Evolutionary conservation across 1,140 invertebrate genomes (phyloP).

Genomic region (Hylaeus anthracinus): DNA sequence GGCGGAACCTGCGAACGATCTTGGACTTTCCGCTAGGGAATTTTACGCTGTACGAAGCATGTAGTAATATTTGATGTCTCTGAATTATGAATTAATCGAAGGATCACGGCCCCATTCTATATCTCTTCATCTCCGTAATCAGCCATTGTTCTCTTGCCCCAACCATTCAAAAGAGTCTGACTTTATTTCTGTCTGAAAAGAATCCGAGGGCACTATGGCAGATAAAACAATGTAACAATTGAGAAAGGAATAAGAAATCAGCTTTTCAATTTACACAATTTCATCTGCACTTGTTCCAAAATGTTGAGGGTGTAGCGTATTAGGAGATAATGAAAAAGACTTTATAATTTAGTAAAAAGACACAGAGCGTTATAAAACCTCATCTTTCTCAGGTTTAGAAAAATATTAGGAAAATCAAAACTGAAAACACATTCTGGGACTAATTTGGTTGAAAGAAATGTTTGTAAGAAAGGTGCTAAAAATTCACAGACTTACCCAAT

Average conservation of each 20-base stretch:
- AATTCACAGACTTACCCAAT: slow-evolving; percentile 84
- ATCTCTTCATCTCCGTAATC: neutral
- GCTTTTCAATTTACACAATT: too few relatives aligned
- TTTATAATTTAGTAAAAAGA: too few relatives aligned
- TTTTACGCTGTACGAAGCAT: neutral
- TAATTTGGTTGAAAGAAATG: too few relatives aligned
- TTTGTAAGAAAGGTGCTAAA: neutral
- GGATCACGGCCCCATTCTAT: neutral
- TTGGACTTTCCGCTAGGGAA: neutral
- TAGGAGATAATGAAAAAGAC: too few relatives aligned
- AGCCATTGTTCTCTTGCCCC: neutral
- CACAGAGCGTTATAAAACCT: too few relatives aligned
- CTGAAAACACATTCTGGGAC: too few relatives aligned
- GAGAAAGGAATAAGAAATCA: too few relatives aligned
- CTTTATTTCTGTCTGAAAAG: neutral
- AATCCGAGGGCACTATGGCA: neutral
- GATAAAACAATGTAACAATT: neutral
- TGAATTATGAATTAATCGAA: too few relatives aligned
- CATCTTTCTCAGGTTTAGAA: too few relatives aligned
- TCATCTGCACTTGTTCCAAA: too few relatives aligned
- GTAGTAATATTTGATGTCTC: neutral
- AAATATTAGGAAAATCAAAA: too few relatives aligned
- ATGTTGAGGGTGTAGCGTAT: too few relatives aligned
- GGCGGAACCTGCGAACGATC: neutral
- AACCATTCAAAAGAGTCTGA: neutral